Evolutionary conservation across 2,888 invertebrate species (phyloP), one percentile per base, ranked within the genome.

Genomic region (Drosophila gaucha): DNA sequence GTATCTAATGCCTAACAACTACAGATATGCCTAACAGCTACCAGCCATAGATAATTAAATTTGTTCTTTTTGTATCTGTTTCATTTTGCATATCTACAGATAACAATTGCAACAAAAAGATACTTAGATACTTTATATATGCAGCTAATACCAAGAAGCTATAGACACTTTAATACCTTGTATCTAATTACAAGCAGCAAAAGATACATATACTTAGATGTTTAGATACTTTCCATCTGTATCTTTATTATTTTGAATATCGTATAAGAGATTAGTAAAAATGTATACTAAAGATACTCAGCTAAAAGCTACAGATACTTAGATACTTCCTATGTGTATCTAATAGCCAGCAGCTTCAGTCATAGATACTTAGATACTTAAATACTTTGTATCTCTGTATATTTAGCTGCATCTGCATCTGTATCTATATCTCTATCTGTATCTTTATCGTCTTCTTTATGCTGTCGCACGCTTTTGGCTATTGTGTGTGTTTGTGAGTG

Each of bases 401-500:
- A 12, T 20, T 16, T 30, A 30, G n/a, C 18, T 52, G 20, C 28
- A 39, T 20, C 33, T 28, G 30, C 31, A 3, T 5, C 33, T 26
- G 43, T 10, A 46, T 28, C 28, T 24, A 14, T 36, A 46, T 31
- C 28, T 47, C n/a, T 28, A 41, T 10, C 35, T 30, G 49, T 58
- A 46, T 44, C 38, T 58, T 59, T 33, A 47, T 62, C 67, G 49
- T 67, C 79, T 44, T 60, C 64, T 46, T 57, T 50, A 49, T 36
- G 39, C 56, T 86, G 80, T 67, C 60, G 67, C 69, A 66, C 62
- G 59, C 65, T 67, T 80, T 85, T 52, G 73, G 82, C 85, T 74
- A 87, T 80, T 80, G 65, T 36, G 39, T 56, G 38, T 49, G 52
- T 57, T 41, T 43, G 33, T 60, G 57, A 33, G 18, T 43, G 55